These are phyloP conservation scores for Amblyopsis hoosieri DNA, from an alignment of 2,797 vertebrate species.

Conservation along the genomic window DNA sequence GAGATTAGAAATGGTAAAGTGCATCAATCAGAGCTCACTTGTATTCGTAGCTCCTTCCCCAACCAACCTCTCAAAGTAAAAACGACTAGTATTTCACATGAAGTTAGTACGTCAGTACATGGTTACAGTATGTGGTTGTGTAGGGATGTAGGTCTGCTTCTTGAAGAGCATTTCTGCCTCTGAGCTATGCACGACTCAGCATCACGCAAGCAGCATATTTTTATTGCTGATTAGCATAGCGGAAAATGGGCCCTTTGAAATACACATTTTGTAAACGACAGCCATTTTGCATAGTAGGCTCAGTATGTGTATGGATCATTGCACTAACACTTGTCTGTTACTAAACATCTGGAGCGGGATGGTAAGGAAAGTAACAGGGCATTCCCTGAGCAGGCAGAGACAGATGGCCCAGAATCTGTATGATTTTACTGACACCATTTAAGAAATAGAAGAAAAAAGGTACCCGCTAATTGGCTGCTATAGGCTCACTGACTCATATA, in stretches of 20 bases:
- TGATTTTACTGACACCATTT: slow-evolving; percentile 56
- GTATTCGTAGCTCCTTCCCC: slow-evolving; percentile 68
- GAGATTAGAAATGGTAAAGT: slow-evolving; percentile 75
- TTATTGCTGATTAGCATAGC: slow-evolving; percentile 46
- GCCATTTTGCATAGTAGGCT: slow-evolving; percentile 63
- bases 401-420: slow-evolving; percentile 62
- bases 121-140: slow-evolving; percentile 14
- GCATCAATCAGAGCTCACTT: slow-evolving; percentile 74
- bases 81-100: slow-evolving; percentile 16
- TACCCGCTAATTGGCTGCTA: slow-evolving; percentile 30
- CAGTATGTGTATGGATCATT: slow-evolving; percentile 67
- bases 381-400: slow-evolving; percentile 42
- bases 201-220: slow-evolving; percentile 35
- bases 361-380: slow-evolving; percentile 60
- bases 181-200: slow-evolving; percentile 34
- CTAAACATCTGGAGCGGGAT: slow-evolving; percentile 80
- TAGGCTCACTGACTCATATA: slow-evolving; percentile 7
- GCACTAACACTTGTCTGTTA: slow-evolving; percentile 73
- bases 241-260: slow-evolving; percentile 50
- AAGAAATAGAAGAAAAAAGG: background rate
- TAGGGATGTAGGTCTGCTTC: slow-evolving; percentile 4
- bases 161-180: background rate
- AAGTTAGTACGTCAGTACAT: slow-evolving; percentile 1
- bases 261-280: slow-evolving; percentile 69
- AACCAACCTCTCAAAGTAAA: slow-evolving; percentile 26